These are phyloP conservation scores for Rotaria magnacalcarata DNA, from an alignment of 2,888 invertebrate genomes.

Conservation along the genomic window DNA sequence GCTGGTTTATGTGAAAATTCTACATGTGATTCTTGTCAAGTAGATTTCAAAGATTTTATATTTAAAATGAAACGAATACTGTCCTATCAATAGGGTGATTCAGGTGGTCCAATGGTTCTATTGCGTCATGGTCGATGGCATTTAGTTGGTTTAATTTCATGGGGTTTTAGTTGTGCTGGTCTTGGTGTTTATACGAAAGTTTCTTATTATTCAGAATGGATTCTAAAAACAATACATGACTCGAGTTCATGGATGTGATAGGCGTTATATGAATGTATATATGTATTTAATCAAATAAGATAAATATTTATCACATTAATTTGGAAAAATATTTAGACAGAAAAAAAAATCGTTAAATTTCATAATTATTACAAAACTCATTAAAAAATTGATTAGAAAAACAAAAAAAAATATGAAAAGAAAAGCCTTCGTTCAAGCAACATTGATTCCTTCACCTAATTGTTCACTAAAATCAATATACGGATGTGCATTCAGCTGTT, in stretches of 20 bases:
- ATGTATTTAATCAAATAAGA: background rate
- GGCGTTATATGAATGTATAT: no score
- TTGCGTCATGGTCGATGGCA: background rate
- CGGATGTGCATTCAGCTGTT: background rate
- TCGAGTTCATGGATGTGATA: background rate
- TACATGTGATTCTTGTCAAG: background rate
- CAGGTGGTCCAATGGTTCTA: background rate
- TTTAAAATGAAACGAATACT: background rate
- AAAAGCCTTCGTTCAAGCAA: background rate
- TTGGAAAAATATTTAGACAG: no score
- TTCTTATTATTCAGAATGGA: conserved; percentile 20
- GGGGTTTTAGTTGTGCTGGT: conserved; percentile 4
- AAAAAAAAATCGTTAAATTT: no score
- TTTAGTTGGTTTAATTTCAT: background rate
- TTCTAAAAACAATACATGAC: background rate
- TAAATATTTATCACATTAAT: background rate
- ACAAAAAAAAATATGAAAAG: background rate
- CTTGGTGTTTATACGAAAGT: background rate
- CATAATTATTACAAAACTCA: background rate
- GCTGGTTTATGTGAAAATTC: background rate
- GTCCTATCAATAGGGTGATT: background rate
- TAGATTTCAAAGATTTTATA: background rate
- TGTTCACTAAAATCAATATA: background rate
- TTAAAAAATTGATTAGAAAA: background rate
- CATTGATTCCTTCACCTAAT: background rate